Evolutionary conservation across 1,140 invertebrate genomes (phyloP).

Genomic region (Lepidurus apus): DNA sequence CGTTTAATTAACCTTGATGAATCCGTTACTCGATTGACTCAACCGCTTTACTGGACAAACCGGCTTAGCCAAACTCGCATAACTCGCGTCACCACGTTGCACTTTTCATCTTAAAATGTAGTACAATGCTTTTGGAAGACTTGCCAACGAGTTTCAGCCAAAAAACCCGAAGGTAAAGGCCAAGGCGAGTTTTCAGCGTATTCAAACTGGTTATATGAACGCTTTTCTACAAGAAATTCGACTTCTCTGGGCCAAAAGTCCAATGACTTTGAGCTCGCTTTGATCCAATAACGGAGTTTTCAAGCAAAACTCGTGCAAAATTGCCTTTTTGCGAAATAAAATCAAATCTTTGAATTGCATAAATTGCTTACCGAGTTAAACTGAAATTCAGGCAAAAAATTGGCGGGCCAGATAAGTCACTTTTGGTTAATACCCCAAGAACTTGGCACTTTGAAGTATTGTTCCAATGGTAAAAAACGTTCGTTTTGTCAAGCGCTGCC

Average conservation of each 20-base stretch:
- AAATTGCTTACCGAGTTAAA: no score
- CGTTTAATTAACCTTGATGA: conserved; percentile 7
- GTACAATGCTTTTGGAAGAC: not conserved
- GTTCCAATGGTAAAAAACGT: no score
- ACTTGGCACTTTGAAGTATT: no score
- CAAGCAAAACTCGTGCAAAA: no score
- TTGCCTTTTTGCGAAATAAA: no score
- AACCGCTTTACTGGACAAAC: not conserved
- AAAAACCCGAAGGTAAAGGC: not conserved
- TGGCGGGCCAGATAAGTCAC: no score
- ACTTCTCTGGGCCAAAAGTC: not conserved
- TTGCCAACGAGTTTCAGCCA: not conserved
- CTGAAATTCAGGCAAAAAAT: no score
- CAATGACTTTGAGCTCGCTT: not conserved
- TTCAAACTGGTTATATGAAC: not conserved
- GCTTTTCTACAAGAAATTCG: not conserved
- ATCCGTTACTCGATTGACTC: not conserved
- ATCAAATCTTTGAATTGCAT: no score
- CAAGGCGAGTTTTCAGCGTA: not conserved
- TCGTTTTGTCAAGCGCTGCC: no score
- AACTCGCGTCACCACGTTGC: not conserved
- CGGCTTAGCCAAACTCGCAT: not conserved
- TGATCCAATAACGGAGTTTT: no score
- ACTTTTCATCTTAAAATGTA: not conserved
- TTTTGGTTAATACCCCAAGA: no score